Percentiles rank a stretch among this genome's conserved stretches.
Conservation (phyloP, 2,113 vertebrate genomes). For the Fregata magnificens region DNA sequence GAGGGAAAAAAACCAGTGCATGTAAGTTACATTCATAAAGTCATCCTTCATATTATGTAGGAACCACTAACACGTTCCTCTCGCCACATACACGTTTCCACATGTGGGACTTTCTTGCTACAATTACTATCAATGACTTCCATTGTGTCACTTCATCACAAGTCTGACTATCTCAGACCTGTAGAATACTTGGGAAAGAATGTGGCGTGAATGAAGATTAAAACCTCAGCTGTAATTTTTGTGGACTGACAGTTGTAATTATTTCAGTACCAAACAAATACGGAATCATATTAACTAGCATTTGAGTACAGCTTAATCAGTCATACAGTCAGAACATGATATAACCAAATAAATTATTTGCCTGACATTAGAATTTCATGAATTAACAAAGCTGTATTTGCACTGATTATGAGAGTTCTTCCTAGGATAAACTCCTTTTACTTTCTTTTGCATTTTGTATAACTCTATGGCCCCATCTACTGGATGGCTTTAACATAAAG, state of each 20-base stretch:
- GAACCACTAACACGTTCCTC: neutral
- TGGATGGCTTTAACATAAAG: neutral
- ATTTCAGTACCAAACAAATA: neutral
- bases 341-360: neutral
- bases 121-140: neutral
- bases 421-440: neutral
- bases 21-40: neutral
- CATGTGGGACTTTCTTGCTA: neutral
- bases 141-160: neutral
- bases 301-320: neutral
- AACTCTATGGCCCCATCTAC: constrained; percentile 49
- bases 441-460: neutral
- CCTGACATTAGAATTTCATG: neutral
- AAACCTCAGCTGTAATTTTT: neutral
- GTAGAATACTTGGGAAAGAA: neutral
- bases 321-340: neutral
- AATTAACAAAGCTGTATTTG: neutral
- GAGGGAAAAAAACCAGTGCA: fast-evolving
- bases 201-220: neutral
- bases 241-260: neutral
- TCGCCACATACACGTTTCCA: neutral
- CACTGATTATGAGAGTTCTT: neutral
- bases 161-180: neutral
- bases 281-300: neutral
- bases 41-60: neutral